phyloP scores from a whole-genome alignment of 2,113 vertebrate species.

The Eretmochelys imbricata region DNA sequence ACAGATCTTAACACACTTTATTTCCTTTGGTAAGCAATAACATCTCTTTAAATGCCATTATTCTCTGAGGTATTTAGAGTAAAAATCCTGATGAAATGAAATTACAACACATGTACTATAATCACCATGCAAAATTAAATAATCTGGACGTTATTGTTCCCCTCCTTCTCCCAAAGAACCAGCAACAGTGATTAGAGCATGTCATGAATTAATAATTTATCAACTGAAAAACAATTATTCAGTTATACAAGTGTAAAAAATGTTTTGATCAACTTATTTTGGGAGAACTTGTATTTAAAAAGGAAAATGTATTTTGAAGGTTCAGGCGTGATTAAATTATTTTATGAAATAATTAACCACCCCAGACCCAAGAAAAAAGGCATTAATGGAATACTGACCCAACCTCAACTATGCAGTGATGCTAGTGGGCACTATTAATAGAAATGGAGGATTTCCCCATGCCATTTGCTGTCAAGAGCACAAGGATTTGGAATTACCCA shows the following conservation, averaged over 20 bases:
- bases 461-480: background rate
- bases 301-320: background rate
- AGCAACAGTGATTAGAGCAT: background rate
- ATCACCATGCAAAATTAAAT: background rate
- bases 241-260: background rate
- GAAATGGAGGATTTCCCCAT: background rate
- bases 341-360: background rate
- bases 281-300: rapidly evolving
- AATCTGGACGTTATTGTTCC: rapidly evolving
- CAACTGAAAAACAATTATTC: background rate
- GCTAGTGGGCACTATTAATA: background rate
- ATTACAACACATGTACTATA: background rate
- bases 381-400: background rate
- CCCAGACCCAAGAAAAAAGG: background rate
- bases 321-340: background rate
- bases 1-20: background rate
- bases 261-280: background rate
- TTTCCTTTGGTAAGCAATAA: background rate
- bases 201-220: conserved; percentile 20
- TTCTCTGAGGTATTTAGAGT: background rate
- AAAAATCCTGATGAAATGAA: background rate
- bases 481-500: conserved; percentile 23
- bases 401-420: background rate
- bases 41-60: background rate
- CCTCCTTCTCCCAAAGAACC: background rate